Evolutionary conservation across 2,888 invertebrate genomes (phyloP), one percentile per base, ranked within the genome.

Genomic region (Ophion slaviceki): DNA sequence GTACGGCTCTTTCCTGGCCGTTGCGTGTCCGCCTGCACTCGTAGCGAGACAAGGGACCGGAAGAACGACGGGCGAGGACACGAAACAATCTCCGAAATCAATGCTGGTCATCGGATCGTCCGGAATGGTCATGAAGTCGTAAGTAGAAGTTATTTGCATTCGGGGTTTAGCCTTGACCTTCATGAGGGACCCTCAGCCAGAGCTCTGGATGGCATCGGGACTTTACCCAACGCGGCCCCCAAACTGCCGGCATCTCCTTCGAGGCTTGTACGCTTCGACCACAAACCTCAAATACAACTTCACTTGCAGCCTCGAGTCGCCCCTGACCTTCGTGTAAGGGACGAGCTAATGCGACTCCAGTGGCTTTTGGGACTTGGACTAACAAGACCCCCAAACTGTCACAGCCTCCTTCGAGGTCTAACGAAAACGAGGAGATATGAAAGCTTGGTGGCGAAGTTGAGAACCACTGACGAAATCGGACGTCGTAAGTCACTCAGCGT

Each of bases 401-500:
- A 8, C 8, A 40, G 8, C 40, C 5, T 40, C 40, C 7, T 40
- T 40, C 7, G 40, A 40, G 40, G 8, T 40, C 40, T 8, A 53
- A 14, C 20, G 68, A 11, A 68, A 14, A 47, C 28, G 64, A 64
- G 11, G 47, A 24, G 68, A 71, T 28, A 32, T 28, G 57, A 57
- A 17, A n/a, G 3, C 10, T 2, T 7, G 7, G 28, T 14, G 6
- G 40, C 71, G 2, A 59, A 8, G 78, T 88, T 90, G 93, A 93
- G 93, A 92, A 90, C 90, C 93, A 76, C 93, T 92, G 91, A 80
- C 76, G 80, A 85, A 90, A 91, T 91, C 90, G 91, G 88, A 89
- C 90, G 88, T 91, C 93, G 91, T 93, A 93, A 93, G 92, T 93
- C 93, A 93, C 93, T 92, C 93, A 92, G 93, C 92, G 91, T 93